Base-by-base conservation (phyloP, 2,888 invertebrate genomes). In the Phyllotreta striolata region DNA sequence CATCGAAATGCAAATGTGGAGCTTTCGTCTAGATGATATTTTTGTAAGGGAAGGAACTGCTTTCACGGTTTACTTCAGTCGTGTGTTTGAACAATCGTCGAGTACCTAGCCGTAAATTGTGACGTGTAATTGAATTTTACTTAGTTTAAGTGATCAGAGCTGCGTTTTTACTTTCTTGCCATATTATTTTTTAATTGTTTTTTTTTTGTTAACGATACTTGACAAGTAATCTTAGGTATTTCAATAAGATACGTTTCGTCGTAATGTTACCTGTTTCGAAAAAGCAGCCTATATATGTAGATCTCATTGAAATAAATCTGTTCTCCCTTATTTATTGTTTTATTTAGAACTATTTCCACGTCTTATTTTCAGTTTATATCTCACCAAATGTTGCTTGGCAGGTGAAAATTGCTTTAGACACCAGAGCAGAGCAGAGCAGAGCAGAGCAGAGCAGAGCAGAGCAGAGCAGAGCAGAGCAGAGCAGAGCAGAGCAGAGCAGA, bases 211-310 rank as follows among this genome's bases (percentile, higher is more conserved):
- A 44, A 40, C 52, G 40, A 49, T 69, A 70, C 66, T 62, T 67
- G 24, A 47, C 6, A 34, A 47, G 49, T 69, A 67, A 64, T 62
- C 44, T 67, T 68, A 62, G 62, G 57, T 47, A 55, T 24, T 24
- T 24, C 24, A 63, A 60, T 34, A 58, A 13, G 43, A 60, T 14
- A 34, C 43, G 10, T 65, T 61, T 57, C 66, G 66, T 70, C 63
- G 71, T 64, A 69, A 70, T 71, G 71, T 71, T 72, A 70, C 72
- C 67, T 72, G 64, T 72, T 70, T 68, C 44, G 59, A 66, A 49
- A n/a, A 62, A 57, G 61, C 69, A 68, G 71, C 68, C 67, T 70
- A 59, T 64, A 58, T 69, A 64, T 70, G 70, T 63, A 69, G 72
- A 70, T 72, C 69, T 72, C 70, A 68, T 64, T 59, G 60, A 66